These are phyloP conservation scores for Nesogale talazaci DNA, from an alignment of 2,113 vertebrate species.

Conservation along the genomic window DNA sequence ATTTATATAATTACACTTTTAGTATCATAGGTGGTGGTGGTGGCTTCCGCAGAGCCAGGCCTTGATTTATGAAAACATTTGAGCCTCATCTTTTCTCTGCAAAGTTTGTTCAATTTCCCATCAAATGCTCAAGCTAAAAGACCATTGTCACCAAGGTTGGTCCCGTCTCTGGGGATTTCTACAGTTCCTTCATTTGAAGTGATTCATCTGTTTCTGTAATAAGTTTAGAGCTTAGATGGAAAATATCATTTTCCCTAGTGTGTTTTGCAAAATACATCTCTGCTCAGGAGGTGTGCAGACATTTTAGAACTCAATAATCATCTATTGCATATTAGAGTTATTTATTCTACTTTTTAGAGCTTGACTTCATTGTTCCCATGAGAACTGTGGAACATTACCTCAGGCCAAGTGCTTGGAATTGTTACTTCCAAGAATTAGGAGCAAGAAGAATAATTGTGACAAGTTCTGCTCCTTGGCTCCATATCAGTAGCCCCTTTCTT, in stretches of 20 bases:
- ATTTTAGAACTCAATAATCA: constrained; percentile 11
- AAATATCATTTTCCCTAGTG: background rate
- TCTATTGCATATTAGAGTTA: background rate
- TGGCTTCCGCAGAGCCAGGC: no score
- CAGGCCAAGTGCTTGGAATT: background rate
- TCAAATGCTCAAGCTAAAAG: no score
- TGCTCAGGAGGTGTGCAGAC: background rate
- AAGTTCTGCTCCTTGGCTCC: background rate
- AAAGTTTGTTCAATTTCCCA: background rate
- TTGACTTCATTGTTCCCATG: background rate
- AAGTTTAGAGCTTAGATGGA: background rate
- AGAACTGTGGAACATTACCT: background rate
- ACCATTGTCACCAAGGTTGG: background rate
- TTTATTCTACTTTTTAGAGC: background rate
- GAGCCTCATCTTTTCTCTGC: background rate
- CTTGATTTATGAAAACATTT: background rate
- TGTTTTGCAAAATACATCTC: constrained; percentile 9
- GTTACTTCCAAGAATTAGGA: background rate
- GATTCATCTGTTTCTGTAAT: background rate
- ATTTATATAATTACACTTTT: no score
- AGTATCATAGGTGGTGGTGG: no score
- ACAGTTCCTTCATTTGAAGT: background rate
- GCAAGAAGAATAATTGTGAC: no score
- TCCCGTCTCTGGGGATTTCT: background rate
- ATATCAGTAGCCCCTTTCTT: no score